A percentile compares a stretch with the other conserved stretches of the same genome.
Evolutionary conservation across 2,797 vertebrate species (phyloP).

Genomic region (Coendou prehensilis): DNA sequence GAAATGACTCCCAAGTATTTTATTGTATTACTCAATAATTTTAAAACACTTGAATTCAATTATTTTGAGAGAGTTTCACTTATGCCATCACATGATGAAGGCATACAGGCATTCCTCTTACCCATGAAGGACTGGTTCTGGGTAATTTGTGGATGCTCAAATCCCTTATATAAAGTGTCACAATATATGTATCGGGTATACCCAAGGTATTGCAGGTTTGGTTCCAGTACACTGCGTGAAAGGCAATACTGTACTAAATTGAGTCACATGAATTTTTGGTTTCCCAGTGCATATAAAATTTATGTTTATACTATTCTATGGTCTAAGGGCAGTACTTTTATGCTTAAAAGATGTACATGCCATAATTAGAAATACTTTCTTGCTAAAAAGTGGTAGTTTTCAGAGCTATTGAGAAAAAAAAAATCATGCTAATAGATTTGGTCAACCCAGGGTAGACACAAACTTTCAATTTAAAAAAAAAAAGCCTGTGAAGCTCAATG

Average conservation of each 20-base stretch:
- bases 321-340: not conserved
- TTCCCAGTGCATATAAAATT: not conserved
- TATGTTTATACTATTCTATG: not conserved
- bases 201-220: not conserved
- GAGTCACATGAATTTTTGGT: not conserved
- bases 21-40: not conserved
- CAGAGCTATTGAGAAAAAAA: not conserved
- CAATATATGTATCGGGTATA: not conserved
- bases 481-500: not conserved
- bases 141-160: not conserved
- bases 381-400: not conserved
- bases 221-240: not conserved
- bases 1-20: not conserved
- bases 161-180: not conserved
- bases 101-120: not conserved
- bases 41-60: not conserved
- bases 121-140: not conserved
- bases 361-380: not conserved
- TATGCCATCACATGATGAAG: not conserved
- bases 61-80: not conserved
- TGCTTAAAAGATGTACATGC: not conserved
- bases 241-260: not conserved
- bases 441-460: too few relatives aligned
- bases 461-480: not conserved
- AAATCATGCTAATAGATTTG: not conserved